phyloP scores from a whole-genome alignment of 2,888 invertebrate genomes.

The Acronicta alni region DNA sequence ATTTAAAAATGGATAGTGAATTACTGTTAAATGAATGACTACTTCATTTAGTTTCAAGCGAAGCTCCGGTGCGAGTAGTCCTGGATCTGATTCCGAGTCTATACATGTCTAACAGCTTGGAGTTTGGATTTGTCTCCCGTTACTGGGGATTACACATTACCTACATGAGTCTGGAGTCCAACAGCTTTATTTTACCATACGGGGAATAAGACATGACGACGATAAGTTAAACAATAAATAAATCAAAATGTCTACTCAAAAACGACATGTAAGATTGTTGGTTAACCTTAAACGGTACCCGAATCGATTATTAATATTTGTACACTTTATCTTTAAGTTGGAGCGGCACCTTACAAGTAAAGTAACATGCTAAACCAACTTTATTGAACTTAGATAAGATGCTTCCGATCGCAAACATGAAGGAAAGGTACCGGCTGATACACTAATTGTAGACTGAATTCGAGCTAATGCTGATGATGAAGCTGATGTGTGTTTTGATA shows the following conservation, averaged over 20 bases:
- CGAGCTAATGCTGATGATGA: too few relatives aligned
- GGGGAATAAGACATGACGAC: too few relatives aligned
- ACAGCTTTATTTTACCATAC: too few relatives aligned
- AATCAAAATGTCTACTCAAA: conserved; percentile 7
- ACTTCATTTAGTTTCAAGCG: too few relatives aligned
- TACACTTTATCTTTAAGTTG: conserved; percentile 41
- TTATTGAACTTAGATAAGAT: conserved; percentile 54
- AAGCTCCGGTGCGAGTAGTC: too few relatives aligned
- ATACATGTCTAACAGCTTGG: too few relatives aligned
- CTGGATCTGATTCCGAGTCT: too few relatives aligned
- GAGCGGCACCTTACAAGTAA: conserved; percentile 53
- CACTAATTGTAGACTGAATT: not conserved
- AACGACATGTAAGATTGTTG: conserved; percentile 14
- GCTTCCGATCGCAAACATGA: conserved; percentile 50
- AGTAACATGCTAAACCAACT: conserved; percentile 24
- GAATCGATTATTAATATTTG: conserved; percentile 53
- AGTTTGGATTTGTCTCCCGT: too few relatives aligned
- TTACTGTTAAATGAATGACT: conserved; percentile 4
- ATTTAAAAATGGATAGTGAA: too few relatives aligned
- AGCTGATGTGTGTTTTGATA: too few relatives aligned
- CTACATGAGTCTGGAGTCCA: too few relatives aligned
- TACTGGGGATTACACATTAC: too few relatives aligned
- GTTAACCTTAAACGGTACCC: conserved; percentile 41
- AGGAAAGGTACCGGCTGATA: conserved; percentile 5
- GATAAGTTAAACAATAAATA: conserved; percentile 16